phyloP scores from a whole-genome alignment of 2,888 invertebrate genomes.

The Drosophila gaucha region DNA sequence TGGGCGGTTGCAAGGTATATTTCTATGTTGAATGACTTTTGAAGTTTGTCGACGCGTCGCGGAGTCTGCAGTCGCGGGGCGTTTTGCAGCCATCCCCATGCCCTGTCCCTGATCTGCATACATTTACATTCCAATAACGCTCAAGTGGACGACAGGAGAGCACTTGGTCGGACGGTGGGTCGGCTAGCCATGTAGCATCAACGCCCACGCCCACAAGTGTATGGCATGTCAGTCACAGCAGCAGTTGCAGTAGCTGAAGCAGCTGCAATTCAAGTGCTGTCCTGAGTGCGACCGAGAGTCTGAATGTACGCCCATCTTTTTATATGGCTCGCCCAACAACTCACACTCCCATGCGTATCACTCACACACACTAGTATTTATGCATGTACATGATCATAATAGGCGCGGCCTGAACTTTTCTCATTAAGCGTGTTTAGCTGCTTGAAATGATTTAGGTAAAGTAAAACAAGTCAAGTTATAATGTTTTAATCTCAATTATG shows the following conservation, averaged over 20 bases:
- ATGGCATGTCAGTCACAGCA: conserved; percentile 71
- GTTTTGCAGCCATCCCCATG: conserved; percentile 21
- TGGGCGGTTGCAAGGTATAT: conserved; percentile 16
- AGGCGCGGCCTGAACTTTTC: conserved; percentile 72
- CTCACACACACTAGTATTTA: conserved; percentile 26
- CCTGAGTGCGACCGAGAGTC: conserved; percentile 28
- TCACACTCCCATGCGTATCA: conserved; percentile 7
- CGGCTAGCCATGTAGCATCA: conserved; percentile 42
- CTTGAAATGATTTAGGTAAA: conserved; percentile 79
- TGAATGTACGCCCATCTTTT: conserved; percentile 42
- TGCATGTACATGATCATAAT: conserved; percentile 65
- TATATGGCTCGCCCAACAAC: conserved; percentile 27
- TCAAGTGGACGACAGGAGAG: conserved; percentile 76
- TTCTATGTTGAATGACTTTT: conserved; percentile 72
- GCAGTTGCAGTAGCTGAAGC: conserved; percentile 34
- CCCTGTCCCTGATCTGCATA: conserved; percentile 75
- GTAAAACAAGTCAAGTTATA: conserved; percentile 79
- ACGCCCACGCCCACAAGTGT: conserved; percentile 50
- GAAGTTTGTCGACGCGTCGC: conserved; percentile 65
- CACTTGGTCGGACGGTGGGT: conserved; percentile 58
- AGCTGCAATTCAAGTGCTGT: conserved; percentile 72
- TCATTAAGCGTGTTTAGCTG: conserved; percentile 79
- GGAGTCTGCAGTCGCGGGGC: conserved; percentile 8
- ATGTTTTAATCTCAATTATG: conserved; percentile 80
- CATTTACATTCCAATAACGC: conserved; percentile 83